phyloP scores from a whole-genome alignment of 2,113 vertebrate genomes.

The Cebidichthys violaceus region DNA sequence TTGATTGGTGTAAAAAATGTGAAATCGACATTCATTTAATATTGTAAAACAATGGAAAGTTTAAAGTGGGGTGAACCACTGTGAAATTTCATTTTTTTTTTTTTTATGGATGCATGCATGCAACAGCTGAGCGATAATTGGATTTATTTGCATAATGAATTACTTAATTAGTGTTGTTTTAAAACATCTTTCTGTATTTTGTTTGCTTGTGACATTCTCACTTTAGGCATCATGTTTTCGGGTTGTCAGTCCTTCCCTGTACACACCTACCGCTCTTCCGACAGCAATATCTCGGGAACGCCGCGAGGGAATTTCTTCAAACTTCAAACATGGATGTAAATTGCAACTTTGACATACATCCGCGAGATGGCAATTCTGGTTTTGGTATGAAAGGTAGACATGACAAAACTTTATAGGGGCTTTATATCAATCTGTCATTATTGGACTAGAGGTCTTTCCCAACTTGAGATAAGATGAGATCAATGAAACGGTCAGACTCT shows the following conservation, averaged over 20 bases:
- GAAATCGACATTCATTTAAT: background rate
- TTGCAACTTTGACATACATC: background rate
- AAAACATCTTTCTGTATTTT: background rate
- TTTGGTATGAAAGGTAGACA: background rate
- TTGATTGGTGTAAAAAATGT: background rate
- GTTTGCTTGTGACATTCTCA: background rate
- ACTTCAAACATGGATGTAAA: background rate
- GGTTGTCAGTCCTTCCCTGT: background rate
- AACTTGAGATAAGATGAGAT: constrained; percentile 52
- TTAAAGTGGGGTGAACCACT: background rate
- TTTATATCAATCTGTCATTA: constrained; percentile 16
- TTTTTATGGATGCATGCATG: constrained; percentile 4
- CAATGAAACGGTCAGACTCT: constrained; percentile 37
- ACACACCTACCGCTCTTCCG: background rate
- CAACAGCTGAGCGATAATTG: constrained; percentile 28
- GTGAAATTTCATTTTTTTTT: constrained; percentile 15
- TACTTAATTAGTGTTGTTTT: constrained; percentile 5
- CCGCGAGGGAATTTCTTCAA: background rate
- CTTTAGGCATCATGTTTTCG: background rate
- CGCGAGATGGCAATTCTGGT: background rate
- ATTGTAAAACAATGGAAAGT: constrained; percentile 4
- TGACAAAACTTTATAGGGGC: background rate
- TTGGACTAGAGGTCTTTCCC: constrained; percentile 1
- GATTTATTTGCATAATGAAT: constrained; percentile 30
- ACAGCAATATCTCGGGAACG: background rate